Evolutionary conservation across 2,888 invertebrate species (phyloP).

Genomic region (Cheiracanthium punctorium): DNA sequence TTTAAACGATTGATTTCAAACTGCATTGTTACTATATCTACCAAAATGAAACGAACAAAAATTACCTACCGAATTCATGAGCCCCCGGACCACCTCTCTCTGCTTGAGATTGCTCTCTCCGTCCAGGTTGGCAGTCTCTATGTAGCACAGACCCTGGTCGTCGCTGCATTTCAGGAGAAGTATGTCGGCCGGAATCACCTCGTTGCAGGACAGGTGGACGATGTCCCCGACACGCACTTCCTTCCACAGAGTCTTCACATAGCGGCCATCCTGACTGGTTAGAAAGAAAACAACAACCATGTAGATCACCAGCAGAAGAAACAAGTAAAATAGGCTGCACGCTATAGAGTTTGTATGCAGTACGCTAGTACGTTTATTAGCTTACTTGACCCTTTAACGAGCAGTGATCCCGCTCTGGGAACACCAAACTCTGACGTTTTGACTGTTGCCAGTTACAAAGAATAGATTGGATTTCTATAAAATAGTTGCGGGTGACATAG

Average conservation of each 20-base stretch:
- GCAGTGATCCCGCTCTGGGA: too few relatives aligned
- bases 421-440: too few relatives aligned
- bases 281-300: not conserved
- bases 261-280: constrained; percentile 86
- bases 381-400: too few relatives aligned
- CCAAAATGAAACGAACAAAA: not conserved
- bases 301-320: too few relatives aligned
- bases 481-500: too few relatives aligned
- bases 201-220: constrained; percentile 96
- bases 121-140: constrained; percentile 98
- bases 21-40: too few relatives aligned
- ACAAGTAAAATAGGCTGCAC: too few relatives aligned
- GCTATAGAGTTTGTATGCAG: too few relatives aligned
- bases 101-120: constrained; percentile 99
- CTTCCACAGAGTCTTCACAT: constrained; percentile 91
- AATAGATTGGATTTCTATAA: too few relatives aligned
- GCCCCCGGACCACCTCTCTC: constrained; percentile 89
- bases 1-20: too few relatives aligned
- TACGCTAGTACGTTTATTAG: too few relatives aligned
- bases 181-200: constrained; percentile 96
- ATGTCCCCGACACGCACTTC: constrained; percentile 94
- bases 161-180: constrained; percentile 88
- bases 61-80: constrained; percentile 82
- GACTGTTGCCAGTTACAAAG: too few relatives aligned
- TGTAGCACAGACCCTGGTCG: constrained; percentile 94